phyloP scores from a whole-genome alignment of 2,888 invertebrate species.

The Toxonevra muliebris region DNA sequence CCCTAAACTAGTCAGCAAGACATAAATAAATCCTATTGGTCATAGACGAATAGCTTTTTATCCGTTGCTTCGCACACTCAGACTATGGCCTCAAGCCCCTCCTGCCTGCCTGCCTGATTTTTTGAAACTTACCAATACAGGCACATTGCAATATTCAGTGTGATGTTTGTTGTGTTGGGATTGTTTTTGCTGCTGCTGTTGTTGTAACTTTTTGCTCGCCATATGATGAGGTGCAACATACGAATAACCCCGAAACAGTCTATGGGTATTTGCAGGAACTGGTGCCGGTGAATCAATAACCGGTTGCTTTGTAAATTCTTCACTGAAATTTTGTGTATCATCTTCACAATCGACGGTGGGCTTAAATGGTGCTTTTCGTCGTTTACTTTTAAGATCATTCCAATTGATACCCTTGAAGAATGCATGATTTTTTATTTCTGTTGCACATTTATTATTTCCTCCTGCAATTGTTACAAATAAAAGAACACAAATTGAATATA shows the following conservation, averaged over 20 bases:
- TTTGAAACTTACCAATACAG: slow-evolving; percentile 47
- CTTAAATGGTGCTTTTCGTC: slow-evolving; percentile 86
- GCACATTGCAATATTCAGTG: slow-evolving; percentile 53
- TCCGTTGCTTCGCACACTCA: too few relatives aligned
- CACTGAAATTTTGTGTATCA: slow-evolving; percentile 96
- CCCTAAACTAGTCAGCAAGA: too few relatives aligned
- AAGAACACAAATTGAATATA: too few relatives aligned
- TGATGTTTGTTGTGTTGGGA: slow-evolving; percentile 41
- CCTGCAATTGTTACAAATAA: slow-evolving; percentile 64
- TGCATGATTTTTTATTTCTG: slow-evolving; percentile 87
- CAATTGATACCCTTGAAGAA: slow-evolving; percentile 88
- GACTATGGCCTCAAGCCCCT: too few relatives aligned
- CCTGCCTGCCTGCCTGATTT: too few relatives aligned
- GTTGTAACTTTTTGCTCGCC: slow-evolving; percentile 21
- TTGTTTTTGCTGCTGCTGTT: slow-evolving; percentile 23
- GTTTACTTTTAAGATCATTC: slow-evolving; percentile 80
- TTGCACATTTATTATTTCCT: slow-evolving; percentile 83
- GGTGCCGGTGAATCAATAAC: slow-evolving; percentile 92
- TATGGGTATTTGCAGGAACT: slow-evolving; percentile 84
- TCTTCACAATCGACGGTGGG: slow-evolving; percentile 87
- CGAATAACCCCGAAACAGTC: slow-evolving; percentile 91
- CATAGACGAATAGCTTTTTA: too few relatives aligned
- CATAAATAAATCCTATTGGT: too few relatives aligned
- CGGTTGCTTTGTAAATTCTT: slow-evolving; percentile 93
- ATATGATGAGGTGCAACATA: slow-evolving; percentile 82